phyloP scores from a whole-genome alignment of 2,797 vertebrate species.

The Enteromius trimaculatus region DNA sequence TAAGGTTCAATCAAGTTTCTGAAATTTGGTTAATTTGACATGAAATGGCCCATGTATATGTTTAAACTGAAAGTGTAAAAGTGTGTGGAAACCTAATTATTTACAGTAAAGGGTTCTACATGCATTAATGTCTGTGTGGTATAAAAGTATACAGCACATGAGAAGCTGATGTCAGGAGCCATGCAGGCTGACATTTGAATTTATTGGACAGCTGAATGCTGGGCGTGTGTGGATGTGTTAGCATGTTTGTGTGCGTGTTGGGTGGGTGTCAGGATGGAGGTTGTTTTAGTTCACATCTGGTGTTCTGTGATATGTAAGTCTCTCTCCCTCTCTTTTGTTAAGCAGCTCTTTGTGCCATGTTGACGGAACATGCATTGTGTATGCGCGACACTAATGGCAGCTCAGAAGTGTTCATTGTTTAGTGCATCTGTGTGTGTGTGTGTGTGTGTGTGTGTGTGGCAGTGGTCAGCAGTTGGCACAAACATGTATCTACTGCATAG shows the following conservation, averaged over 20 bases:
- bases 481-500: neutral
- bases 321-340: slow-evolving; percentile 40
- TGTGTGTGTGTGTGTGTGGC: slow-evolving; percentile 44
- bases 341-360: slow-evolving; percentile 41
- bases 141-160: slow-evolving; percentile 45
- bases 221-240: slow-evolving; percentile 28
- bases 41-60: neutral
- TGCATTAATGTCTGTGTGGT: slow-evolving; percentile 10
- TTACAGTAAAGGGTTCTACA: slow-evolving; percentile 1
- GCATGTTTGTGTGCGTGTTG: slow-evolving; percentile 24
- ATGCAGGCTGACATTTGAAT: slow-evolving; percentile 64
- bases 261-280: slow-evolving; percentile 26
- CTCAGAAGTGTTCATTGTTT: slow-evolving; percentile 46
- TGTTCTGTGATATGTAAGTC: slow-evolving; percentile 43
- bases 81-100: neutral
- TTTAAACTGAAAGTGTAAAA: neutral
- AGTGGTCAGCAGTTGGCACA: slow-evolving; percentile 10
- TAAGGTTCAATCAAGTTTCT: neutral
- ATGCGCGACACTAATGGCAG: slow-evolving; percentile 20
- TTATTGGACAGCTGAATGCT: slow-evolving; percentile 70
- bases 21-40: neutral
- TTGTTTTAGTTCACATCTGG: slow-evolving; percentile 50
- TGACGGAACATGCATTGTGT: slow-evolving; percentile 43
- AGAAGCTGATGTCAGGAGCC: slow-evolving; percentile 67
- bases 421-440: slow-evolving; percentile 25